Percentiles rank a stretch among this genome's conserved stretches.
Evolutionary conservation across 2,888 invertebrate species (phyloP).

Genomic region (Enchytraeus crypticus): DNA sequence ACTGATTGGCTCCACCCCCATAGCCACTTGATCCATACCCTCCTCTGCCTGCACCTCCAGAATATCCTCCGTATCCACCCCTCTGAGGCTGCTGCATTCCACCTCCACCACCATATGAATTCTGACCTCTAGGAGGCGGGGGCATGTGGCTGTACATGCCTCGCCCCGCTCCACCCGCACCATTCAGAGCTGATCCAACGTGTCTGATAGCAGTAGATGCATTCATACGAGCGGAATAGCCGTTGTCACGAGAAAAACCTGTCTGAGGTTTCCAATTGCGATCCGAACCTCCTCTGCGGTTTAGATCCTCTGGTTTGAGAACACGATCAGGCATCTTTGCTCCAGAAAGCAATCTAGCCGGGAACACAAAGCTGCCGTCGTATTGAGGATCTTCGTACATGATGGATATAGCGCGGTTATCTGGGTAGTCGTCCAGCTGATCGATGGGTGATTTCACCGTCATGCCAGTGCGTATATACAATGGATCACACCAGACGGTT

Average conservation of each 20-base stretch:
- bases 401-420: constrained; percentile 53
- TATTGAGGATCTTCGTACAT: constrained; percentile 72
- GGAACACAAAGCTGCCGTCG: constrained; percentile 65
- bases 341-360: constrained; percentile 58
- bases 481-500: constrained; percentile 63
- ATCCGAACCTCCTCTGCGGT: constrained; percentile 13
- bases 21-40: no score
- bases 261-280: constrained; percentile 34
- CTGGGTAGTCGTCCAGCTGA: constrained; percentile 30
- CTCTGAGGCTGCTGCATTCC: no score
- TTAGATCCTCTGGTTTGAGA: constrained; percentile 43
- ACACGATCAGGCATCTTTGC: constrained; percentile 42
- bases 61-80: no score
- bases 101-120: neutral
- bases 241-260: constrained; percentile 40
- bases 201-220: constrained; percentile 4
- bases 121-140: neutral
- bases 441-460: constrained; percentile 37
- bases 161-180: neutral
- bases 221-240: constrained; percentile 27
- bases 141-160: neutral
- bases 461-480: constrained; percentile 53
- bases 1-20: no score
- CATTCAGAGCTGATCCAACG: neutral
- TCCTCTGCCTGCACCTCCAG: no score